Conservation (phyloP, 2,888 invertebrate species). For the Torymus texanus region DNA sequence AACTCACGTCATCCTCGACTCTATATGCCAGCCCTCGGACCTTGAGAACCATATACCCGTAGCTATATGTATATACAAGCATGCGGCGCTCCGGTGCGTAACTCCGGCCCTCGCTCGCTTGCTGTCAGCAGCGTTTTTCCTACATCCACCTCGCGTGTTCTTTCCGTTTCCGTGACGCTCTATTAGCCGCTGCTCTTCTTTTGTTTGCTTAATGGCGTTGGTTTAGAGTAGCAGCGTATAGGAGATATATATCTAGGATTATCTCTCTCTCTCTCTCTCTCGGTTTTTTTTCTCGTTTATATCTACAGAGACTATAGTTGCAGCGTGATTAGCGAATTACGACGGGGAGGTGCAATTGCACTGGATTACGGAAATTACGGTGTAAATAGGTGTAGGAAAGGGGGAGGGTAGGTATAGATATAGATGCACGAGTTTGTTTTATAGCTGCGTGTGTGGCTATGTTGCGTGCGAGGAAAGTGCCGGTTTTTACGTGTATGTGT, state of each 20-base stretch:
- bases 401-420: too few species aligned
- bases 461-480: too few species aligned
- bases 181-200: constrained; percentile 30
- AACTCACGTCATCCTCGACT: constrained; percentile 12
- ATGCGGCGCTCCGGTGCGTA: constrained; percentile 57
- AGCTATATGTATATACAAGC: constrained; percentile 1
- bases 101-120: constrained; percentile 52
- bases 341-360: not conserved
- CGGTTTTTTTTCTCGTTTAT: too few species aligned
- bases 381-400: too few species aligned
- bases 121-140: constrained; percentile 53
- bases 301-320: not conserved
- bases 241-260: too few species aligned
- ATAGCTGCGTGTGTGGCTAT: too few species aligned
- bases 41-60: constrained; percentile 57
- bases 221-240: not conserved
- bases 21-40: constrained; percentile 23
- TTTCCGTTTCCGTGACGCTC: constrained; percentile 44
- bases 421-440: too few species aligned
- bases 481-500: too few species aligned
- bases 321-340: not conserved
- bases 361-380: too few species aligned
- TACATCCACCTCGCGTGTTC: too few species aligned
- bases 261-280: too few species aligned
- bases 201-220: constrained; percentile 23